These are phyloP conservation scores for Epiblema foenella DNA, from an alignment of 2,888 invertebrate genomes.

Conservation along the genomic window DNA sequence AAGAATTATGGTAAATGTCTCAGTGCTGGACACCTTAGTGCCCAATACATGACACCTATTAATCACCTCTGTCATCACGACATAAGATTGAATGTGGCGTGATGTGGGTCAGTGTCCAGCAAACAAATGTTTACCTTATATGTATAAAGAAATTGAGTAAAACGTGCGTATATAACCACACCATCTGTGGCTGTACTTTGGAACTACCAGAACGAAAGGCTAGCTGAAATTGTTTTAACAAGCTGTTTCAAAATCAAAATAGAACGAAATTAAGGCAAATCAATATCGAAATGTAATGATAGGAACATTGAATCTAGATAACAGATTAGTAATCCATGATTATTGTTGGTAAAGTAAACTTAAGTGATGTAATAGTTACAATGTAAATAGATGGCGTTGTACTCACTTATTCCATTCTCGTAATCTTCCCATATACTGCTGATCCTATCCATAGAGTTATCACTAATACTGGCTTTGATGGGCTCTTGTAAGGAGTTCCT, in stretches of 20 bases:
- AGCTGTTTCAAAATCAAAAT: too few relatives aligned
- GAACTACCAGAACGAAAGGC: neutral
- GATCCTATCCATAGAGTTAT: slow-evolving; percentile 67
- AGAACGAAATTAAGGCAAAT: too few relatives aligned
- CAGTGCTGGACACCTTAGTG: too few relatives aligned
- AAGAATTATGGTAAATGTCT: too few relatives aligned
- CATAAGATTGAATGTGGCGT: too few relatives aligned
- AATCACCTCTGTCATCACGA: too few relatives aligned
- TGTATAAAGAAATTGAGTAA: too few relatives aligned
- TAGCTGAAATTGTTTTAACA: neutral
- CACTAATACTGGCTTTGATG: slow-evolving; percentile 62
- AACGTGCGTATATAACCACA: neutral
- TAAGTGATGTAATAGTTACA: neutral
- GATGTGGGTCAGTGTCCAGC: too few relatives aligned
- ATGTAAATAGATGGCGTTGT: slow-evolving; percentile 16
- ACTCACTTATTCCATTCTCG: slow-evolving; percentile 76
- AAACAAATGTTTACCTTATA: too few relatives aligned
- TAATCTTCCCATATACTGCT: slow-evolving; percentile 74
- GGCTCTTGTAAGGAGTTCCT: slow-evolving; percentile 62
- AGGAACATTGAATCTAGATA: neutral
- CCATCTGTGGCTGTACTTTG: neutral
- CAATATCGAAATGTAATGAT: neutral
- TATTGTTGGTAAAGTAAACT: neutral
- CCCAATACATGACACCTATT: too few relatives aligned
- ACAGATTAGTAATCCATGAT: neutral